Conservation (phyloP, 2,113 vertebrate species). For the Syrmaticus mikado region DNA sequence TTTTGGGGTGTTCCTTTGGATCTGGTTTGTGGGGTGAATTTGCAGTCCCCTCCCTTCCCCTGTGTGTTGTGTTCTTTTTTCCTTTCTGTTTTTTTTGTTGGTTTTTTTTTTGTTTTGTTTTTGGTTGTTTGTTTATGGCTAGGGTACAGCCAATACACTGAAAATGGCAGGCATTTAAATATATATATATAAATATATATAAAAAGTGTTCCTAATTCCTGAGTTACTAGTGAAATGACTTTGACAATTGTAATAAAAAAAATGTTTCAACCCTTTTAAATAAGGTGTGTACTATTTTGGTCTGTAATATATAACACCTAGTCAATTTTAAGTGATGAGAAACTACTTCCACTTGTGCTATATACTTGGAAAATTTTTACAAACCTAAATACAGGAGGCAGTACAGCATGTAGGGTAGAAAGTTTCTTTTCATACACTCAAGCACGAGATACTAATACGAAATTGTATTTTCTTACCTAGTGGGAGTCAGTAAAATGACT, state of each 20-base stretch:
- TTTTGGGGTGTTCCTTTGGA: not conserved
- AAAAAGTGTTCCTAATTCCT: slow-evolving; percentile 74
- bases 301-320: slow-evolving; percentile 77
- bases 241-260: slow-evolving; percentile 83
- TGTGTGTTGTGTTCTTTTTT: slow-evolving; percentile 43
- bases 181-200: slow-evolving; percentile 55
- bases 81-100: not conserved
- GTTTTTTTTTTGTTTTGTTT: not conserved
- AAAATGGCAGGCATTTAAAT: slow-evolving; percentile 84
- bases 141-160: slow-evolving; percentile 55
- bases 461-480: slow-evolving; percentile 85
- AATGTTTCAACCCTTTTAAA: slow-evolving; percentile 72
- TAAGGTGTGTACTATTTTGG: slow-evolving; percentile 83
- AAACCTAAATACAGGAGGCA: slow-evolving; percentile 54
- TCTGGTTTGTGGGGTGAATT: slow-evolving; percentile 36
- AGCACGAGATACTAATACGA: slow-evolving; percentile 78
- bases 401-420: slow-evolving; percentile 66
- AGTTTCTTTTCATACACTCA: slow-evolving; percentile 71
- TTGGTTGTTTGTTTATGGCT: not conserved
- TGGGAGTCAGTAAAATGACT: slow-evolving; percentile 76
- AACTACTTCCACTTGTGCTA: slow-evolving; percentile 66
- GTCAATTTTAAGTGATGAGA: slow-evolving; percentile 59
- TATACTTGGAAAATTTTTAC: slow-evolving; percentile 73
- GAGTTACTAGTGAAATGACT: slow-evolving; percentile 81
- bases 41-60: not conserved